Evolutionary conservation across 2,888 invertebrate genomes (phyloP), one percentile per base, ranked within the genome.

Genomic region (Apodemia duryi): DNA sequence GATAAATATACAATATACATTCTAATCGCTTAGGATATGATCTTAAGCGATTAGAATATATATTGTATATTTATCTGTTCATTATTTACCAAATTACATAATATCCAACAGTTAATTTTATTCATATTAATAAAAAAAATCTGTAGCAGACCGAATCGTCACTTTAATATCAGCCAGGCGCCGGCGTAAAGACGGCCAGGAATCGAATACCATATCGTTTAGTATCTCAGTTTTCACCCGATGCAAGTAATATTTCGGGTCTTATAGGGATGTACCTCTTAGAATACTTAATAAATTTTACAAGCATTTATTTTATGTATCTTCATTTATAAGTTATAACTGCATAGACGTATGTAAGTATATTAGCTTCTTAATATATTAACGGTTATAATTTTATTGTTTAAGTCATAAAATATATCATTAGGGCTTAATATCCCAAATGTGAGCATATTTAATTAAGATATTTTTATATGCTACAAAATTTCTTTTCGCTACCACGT

Each of bases 381-480:
- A 54, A 54, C 54, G 28, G 54, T 29, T 54, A 28, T 54, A 54
- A 54, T 54, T 54, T 54, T 54, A 54, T 54, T 54, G 54, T 54
- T 51, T n/a, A 29, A 54, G 28, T 29, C 54, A 54, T 54, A 54
- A 54, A 54, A 54, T 54, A 54, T 54, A 54, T 54, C 28, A 29
- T 21, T 52, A 52, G 52, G 52, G 52, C 28, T 52, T 52, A 29
- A 28, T 52, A 52, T 29, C 52, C 21, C 28, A 54, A 21, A 54
- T 54, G 54, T n/a, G 21, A 10, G 54, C 21, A 54, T 54, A 54
- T 54, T 54, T 28, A 54, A 28, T 54, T 54, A 38, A 38, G 38
- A 38, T 38, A 38, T 38, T 38, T 5, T 38, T 54, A 9, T 11
- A 11, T 43, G 2, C 43, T 43, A 43, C 11, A 11, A 43, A 11